Conservation (phyloP, 2,888 invertebrate species). For the Rhimphoctona megacephalus region DNA sequence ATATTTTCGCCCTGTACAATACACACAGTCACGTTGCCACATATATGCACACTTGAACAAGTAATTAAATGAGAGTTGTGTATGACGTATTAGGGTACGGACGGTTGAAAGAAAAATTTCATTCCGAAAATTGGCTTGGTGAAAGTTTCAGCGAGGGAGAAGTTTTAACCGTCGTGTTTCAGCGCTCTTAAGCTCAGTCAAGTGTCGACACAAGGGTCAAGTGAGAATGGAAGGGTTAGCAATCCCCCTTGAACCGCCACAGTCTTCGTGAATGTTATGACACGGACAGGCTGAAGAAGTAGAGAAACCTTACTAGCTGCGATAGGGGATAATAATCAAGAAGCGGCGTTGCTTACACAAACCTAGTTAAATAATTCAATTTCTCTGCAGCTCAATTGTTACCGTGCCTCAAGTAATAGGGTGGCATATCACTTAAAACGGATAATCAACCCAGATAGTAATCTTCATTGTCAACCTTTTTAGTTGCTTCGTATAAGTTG, state of each 20-base stretch:
- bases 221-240: constrained; percentile 55
- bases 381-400: constrained; percentile 62
- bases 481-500: neutral
- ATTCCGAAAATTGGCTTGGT: constrained; percentile 43
- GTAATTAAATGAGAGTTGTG: neutral
- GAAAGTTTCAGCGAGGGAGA: constrained; percentile 5
- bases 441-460: constrained; percentile 24
- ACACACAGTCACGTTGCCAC: neutral
- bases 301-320: constrained; percentile 1
- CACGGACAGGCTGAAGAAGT: constrained; percentile 21
- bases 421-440: constrained; percentile 11
- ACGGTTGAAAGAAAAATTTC: constrained; percentile 22
- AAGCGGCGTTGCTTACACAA: constrained; percentile 28
- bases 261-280: neutral
- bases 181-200: constrained; percentile 53
- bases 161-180: constrained; percentile 27
- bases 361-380: constrained; percentile 66
- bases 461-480: constrained; percentile 37
- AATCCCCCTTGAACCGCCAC: constrained; percentile 35
- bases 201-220: constrained; percentile 60
- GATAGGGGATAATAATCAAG: constrained; percentile 32
- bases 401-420: constrained; percentile 33
- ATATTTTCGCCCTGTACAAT: constrained; percentile 5
- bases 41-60: neutral
- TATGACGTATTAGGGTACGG: neutral